A percentile compares a stretch with the other conserved stretches of the same genome.
These are phyloP conservation scores for Colius striatus DNA, from an alignment of 2,113 vertebrate species.

Conservation along the genomic window DNA sequence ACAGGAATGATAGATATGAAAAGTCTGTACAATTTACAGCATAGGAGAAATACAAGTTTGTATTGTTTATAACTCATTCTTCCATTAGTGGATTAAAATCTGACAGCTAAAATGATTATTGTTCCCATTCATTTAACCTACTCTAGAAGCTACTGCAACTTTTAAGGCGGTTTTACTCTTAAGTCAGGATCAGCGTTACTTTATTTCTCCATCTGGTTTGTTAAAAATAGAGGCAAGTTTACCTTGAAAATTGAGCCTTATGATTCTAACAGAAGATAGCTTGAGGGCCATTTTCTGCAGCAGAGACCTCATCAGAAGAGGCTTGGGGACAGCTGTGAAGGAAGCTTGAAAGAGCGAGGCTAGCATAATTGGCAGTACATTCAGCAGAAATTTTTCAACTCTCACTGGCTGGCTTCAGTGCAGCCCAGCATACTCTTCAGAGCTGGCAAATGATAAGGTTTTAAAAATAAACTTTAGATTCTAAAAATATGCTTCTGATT, in stretches of 20 bases:
- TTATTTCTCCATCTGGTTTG: not conserved
- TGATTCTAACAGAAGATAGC: not conserved
- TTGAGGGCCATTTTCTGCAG: not conserved
- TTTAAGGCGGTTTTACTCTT: not conserved
- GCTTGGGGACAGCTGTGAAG: not conserved
- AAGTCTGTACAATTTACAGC: not conserved
- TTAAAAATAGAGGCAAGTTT: not conserved
- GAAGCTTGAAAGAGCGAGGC: not conserved
- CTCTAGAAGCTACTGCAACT: not conserved
- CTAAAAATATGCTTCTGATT: constrained; percentile 33
- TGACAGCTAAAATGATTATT: not conserved
- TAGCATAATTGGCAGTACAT: not conserved
- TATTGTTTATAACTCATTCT: not conserved
- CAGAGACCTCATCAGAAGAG: not conserved
- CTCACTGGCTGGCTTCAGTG: not conserved
- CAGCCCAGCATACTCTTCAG: not conserved
- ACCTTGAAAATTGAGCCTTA: not conserved
- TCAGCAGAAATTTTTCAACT: not conserved
- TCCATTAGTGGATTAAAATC: not conserved
- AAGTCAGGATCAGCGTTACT: not conserved
- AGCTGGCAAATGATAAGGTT: not conserved
- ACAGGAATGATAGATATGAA: not conserved
- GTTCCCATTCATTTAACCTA: not conserved
- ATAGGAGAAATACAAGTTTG: not conserved
- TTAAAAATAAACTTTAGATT: constrained; percentile 18